These are phyloP conservation scores for Styela clava DNA, from an alignment of 23 tunicate species.

Conservation along the genomic window DNA sequence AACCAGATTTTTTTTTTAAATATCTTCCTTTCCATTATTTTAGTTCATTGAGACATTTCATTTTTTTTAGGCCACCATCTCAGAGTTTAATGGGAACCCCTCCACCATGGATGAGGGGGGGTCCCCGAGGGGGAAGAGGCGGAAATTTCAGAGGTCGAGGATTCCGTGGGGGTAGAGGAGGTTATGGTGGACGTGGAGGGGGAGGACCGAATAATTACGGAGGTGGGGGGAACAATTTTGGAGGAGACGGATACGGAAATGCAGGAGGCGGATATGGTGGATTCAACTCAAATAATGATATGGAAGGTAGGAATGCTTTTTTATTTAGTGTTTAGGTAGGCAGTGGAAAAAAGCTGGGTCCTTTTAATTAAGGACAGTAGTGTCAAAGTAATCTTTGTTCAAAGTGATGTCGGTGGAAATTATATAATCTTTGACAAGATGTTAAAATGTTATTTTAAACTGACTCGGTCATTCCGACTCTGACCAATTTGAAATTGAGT, in stretches of 20 bases:
- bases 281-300: constrained; percentile 6
- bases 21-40: too few relatives aligned
- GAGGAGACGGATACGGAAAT: neutral
- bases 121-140: neutral
- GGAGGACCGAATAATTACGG: constrained; percentile 28
- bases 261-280: constrained; percentile 25
- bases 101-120: constrained; percentile 10
- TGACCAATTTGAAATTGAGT: too few relatives aligned
- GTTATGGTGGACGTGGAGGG: neutral
- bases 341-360: too few relatives aligned
- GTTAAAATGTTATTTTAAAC: too few relatives aligned
- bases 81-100: constrained; percentile 2
- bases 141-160: neutral
- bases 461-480: too few relatives aligned
- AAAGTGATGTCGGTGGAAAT: too few relatives aligned
- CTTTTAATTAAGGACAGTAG: too few relatives aligned
- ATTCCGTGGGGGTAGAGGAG: constrained; percentile 9
- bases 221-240: neutral
- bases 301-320: constrained; percentile 3
- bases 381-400: too few relatives aligned
- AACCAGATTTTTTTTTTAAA: too few relatives aligned
- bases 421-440: too few relatives aligned
- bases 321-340: too few relatives aligned
- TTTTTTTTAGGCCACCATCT: neutral
- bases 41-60: too few relatives aligned